phyloP scores from a whole-genome alignment of 2,888 invertebrate genomes.

The Urechis unicinctus region DNA sequence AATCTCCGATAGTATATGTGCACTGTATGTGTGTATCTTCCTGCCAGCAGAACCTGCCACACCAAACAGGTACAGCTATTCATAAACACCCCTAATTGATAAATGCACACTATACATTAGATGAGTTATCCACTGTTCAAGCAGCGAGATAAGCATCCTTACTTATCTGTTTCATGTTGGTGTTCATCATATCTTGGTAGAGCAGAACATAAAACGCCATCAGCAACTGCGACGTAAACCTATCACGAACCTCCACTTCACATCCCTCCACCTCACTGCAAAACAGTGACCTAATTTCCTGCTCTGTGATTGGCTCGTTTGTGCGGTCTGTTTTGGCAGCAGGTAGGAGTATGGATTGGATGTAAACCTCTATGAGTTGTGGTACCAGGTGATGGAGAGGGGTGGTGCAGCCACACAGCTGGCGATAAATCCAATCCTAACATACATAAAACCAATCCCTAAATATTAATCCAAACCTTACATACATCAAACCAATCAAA shows the following conservation, averaged over 20 bases:
- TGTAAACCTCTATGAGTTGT: slow-evolving; percentile 87
- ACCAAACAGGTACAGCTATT: too few relatives aligned
- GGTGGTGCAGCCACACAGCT: slow-evolving; percentile 80
- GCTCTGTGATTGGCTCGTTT: slow-evolving; percentile 85
- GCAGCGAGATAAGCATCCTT: slow-evolving; percentile 16
- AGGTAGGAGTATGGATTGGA: slow-evolving; percentile 73
- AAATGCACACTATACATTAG: too few relatives aligned
- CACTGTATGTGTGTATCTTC: too few relatives aligned
- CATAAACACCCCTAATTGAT: too few relatives aligned
- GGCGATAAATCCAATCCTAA: slow-evolving; percentile 80
- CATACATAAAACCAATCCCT: slow-evolving; percentile 2
- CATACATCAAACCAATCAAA: too few relatives aligned
- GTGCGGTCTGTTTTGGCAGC: slow-evolving; percentile 60
- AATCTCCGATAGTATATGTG: slow-evolving; percentile 79
- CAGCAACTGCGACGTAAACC: slow-evolving; percentile 76
- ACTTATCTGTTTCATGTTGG: slow-evolving; percentile 47
- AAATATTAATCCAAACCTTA: background rate
- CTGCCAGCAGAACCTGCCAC: too few relatives aligned
- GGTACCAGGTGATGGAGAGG: slow-evolving; percentile 91
- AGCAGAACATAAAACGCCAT: slow-evolving; percentile 84
- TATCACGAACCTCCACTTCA: background rate
- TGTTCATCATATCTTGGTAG: slow-evolving; percentile 82
- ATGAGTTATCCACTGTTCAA: too few relatives aligned
- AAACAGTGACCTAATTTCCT: slow-evolving; percentile 65
- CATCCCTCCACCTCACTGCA: slow-evolving; percentile 21